Percentiles rank a stretch among this genome's conserved stretches.
Evolutionary conservation across 2,888 invertebrate genomes (phyloP).

Genomic region (Busseola fusca): DNA sequence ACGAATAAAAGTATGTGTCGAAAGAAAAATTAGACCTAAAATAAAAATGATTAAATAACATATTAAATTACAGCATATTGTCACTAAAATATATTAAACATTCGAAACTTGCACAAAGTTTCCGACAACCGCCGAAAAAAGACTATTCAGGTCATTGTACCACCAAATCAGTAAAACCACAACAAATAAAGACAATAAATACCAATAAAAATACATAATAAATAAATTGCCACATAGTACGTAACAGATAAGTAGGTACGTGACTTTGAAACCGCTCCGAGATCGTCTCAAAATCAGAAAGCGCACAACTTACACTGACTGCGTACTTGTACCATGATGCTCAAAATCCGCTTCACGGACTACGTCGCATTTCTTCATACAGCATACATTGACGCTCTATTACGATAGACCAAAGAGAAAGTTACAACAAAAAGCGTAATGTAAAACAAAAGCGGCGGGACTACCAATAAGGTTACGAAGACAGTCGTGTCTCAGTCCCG

Average conservation of each 20-base stretch:
- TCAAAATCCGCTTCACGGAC: constrained; percentile 40
- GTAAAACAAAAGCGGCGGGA: constrained; percentile 49
- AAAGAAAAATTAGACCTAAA: neutral
- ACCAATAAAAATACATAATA: constrained; percentile 75
- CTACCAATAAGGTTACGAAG: constrained; percentile 80
- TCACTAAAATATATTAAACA: neutral
- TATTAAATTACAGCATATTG: neutral
- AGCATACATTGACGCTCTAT: constrained; percentile 65
- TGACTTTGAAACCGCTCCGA: constrained; percentile 80
- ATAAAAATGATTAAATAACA: neutral
- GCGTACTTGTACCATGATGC: constrained; percentile 53
- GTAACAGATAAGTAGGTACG: constrained; percentile 84
- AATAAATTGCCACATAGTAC: constrained; percentile 77
- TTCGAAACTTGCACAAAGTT: constrained; percentile 1
- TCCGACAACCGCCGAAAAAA: constrained; percentile 3
- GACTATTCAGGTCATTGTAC: constrained; percentile 37
- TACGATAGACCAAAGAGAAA: constrained; percentile 53
- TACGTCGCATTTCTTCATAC: constrained; percentile 44
- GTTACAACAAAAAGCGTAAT: constrained; percentile 58
- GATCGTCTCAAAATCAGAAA: constrained; percentile 87
- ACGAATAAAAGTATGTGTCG: neutral
- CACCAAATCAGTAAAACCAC: constrained; percentile 48
- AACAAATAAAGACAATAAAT: constrained; percentile 63
- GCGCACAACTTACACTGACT: constrained; percentile 79
- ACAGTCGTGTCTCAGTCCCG: constrained; percentile 72